Base-by-base conservation (phyloP, 2,888 invertebrate species). In the Dioctria rufipes region DNA sequence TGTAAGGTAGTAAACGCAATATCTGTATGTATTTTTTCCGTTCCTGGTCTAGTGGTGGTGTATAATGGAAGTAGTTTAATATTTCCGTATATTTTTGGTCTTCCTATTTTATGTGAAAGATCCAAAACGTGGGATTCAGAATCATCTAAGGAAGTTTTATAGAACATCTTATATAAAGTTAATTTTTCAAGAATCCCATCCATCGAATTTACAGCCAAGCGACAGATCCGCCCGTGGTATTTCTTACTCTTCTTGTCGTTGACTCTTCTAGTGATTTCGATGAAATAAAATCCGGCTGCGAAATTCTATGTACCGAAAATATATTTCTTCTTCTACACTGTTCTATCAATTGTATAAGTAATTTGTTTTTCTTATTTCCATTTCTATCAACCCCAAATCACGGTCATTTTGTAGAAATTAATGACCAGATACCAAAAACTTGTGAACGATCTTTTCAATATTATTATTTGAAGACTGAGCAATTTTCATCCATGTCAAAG, bases 261-360 rank as follows among this genome's bases (percentile, higher is more conserved):
- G 69, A 25, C 37, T 80, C 71, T 71, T 80, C 80, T 25, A 71
- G 67, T 79, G 51, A 39, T 67, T 79, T 58, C 46, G 67, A 67
- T 80, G 69, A 69, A 67, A 69, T 80, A 73, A 80, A 80, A 80
- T 80, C 65, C 65, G 63, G 39, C 51, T 73, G 73, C 80, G 51
- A 73, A 73, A 80, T 73, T 80, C n/a, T n/a, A n/a, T n/a, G 11
- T 80, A 69, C 39, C 71, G 73, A 63, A 71, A 73, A 80, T 63
- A 25, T 8, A 51, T 63, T 78, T 61, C 37, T 63, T 73, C 65
- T 73, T 80, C 73, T 54, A n/a, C 80, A 73, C 54, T 73, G 4
- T 80, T 61, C 61, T 60, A 80, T 80, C 46, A 80, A 69, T 61
- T 80, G 69, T 71, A 71, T n/a, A n/a, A n/a, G 2, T n/a, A n/a